These are phyloP conservation scores for Nomada goodeniana DNA, from an alignment of 2,888 invertebrate species.

Conservation along the genomic window DNA sequence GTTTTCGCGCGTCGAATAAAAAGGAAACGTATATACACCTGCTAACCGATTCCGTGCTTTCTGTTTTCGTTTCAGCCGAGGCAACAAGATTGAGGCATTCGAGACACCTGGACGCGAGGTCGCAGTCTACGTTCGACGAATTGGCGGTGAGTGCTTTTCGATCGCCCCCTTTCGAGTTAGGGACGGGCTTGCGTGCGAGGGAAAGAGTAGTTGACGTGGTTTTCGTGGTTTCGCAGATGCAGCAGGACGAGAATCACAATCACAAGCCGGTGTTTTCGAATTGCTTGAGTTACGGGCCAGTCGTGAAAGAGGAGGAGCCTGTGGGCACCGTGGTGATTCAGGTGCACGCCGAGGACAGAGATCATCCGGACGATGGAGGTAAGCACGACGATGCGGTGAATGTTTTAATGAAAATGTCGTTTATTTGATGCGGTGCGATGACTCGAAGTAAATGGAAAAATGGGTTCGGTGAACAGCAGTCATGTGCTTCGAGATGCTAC, in stretches of 20 bases:
- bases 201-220: not conserved
- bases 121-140: constrained; percentile 71
- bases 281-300: constrained; percentile 92
- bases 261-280: constrained; percentile 95
- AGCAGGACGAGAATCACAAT: constrained; percentile 86
- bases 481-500: constrained; percentile 70
- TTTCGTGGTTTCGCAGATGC: constrained; percentile 52
- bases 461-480: constrained; percentile 83
- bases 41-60: constrained; percentile 1
- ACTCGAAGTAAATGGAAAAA: constrained; percentile 85
- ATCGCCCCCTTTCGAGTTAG: constrained; percentile 60
- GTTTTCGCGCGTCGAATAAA: not conserved
- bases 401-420: constrained; percentile 84
- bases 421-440: constrained; percentile 85
- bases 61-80: constrained; percentile 75
- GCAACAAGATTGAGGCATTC: constrained; percentile 82
- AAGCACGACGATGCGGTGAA: not conserved
- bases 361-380: constrained; percentile 91
- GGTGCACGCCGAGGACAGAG: constrained; percentile 90
- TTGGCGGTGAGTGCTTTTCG: constrained; percentile 76
- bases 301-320: constrained; percentile 91
- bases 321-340: constrained; percentile 91
- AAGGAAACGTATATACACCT: not conserved
- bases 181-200: not conserved
- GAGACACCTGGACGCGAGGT: constrained; percentile 79